These are phyloP conservation scores for Conops quadrifasciatus DNA, from an alignment of 2,888 invertebrate species.

Conservation along the genomic window DNA sequence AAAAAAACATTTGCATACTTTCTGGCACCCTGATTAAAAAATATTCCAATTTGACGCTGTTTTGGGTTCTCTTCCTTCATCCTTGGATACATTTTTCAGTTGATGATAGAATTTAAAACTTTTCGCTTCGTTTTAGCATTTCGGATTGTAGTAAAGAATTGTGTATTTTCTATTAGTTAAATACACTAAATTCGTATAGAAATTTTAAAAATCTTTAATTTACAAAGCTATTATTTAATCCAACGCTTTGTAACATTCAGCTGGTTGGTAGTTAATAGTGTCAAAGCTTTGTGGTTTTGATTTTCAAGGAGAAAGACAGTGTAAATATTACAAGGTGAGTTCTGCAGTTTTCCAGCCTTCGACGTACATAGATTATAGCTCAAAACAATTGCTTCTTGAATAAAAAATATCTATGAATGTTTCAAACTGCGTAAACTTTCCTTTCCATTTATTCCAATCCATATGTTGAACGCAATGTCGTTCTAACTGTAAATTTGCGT, in stretches of 20 bases:
- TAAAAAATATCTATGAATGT: no score
- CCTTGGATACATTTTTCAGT: conserved; percentile 11
- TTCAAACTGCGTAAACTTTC: no score
- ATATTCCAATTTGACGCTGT: conserved; percentile 1
- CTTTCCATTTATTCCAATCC: no score
- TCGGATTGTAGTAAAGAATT: neutral
- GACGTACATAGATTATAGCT: neutral
- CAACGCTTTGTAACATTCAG: no score
- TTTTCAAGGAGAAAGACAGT: no score
- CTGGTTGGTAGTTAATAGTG: no score
- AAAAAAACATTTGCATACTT: conserved; percentile 21
- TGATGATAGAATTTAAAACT: conserved; percentile 22
- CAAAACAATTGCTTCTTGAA: no score
- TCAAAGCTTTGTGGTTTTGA: no score
- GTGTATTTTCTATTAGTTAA: neutral
- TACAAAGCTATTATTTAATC: no score
- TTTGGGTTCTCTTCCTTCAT: neutral
- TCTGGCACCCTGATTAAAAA: neutral
- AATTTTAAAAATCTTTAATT: neutral
- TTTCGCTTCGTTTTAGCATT: conserved; percentile 4
- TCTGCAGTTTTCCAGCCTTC: no score
- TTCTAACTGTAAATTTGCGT: conserved; percentile 20
- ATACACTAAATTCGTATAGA: neutral
- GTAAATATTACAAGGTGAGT: no score
- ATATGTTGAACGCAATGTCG: no score